Percentiles rank a stretch among this genome's conserved stretches.
phyloP scores from a whole-genome alignment of 1,140 invertebrate genomes.

The Drosophila nannoptera region DNA sequence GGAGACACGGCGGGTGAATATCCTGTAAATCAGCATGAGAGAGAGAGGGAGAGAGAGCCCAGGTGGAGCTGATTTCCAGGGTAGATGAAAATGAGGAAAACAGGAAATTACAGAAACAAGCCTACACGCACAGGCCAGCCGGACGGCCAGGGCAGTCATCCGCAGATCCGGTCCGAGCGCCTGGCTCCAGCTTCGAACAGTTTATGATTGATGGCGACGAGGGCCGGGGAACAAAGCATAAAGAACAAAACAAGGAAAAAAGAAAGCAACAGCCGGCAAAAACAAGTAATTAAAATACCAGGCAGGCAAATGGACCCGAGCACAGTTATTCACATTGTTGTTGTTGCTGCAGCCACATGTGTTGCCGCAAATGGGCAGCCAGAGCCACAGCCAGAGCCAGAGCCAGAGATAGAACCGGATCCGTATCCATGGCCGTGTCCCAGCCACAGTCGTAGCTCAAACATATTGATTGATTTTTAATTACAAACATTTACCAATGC shows the following conservation, averaged over 20 bases:
- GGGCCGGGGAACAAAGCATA: neutral
- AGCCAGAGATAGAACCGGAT: neutral
- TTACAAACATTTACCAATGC: conserved; percentile 70
- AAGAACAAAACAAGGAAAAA: conserved; percentile 11
- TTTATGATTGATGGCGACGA: conserved; percentile 70
- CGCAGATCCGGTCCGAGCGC: neutral
- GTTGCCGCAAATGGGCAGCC: conserved; percentile 61
- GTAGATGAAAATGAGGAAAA: conserved; percentile 16
- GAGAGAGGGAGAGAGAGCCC: neutral
- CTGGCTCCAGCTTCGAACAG: conserved; percentile 19
- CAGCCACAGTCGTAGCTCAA: conserved; percentile 43
- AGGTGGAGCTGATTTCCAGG: neutral
- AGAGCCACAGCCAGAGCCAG: neutral
- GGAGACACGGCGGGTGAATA: neutral
- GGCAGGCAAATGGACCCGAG: conserved; percentile 63
- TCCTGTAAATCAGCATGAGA: neutral
- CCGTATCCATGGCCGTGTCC: conserved; percentile 5
- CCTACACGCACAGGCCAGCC: conserved; percentile 54
- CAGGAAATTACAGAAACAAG: conserved; percentile 22
- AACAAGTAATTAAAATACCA: conserved; percentile 75
- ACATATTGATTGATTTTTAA: conserved; percentile 77
- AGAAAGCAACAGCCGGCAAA: conserved; percentile 21
- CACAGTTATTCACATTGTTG: neutral
- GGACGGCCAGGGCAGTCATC: neutral
- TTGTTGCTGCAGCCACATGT: conserved; percentile 55